These are phyloP conservation scores for Sarotherodon lohbergeri DNA, from an alignment of 2,113 vertebrate genomes.

Conservation along the genomic window DNA sequence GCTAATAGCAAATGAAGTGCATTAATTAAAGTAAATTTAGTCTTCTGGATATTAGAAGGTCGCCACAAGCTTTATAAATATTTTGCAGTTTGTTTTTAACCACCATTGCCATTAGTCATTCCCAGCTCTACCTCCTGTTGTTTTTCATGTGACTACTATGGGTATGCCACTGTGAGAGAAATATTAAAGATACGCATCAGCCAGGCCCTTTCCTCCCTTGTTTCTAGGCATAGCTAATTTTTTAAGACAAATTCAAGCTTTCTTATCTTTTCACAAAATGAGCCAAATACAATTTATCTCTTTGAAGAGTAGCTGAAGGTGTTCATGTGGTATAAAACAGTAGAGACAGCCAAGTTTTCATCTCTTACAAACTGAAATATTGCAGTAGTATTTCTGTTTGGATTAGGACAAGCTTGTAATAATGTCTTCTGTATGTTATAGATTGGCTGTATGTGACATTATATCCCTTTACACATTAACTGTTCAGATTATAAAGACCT, in stretches of 20 bases:
- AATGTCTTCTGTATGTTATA: not conserved
- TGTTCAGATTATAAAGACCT: not conserved
- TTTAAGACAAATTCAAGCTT: constrained; percentile 21
- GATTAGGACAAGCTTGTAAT: not conserved
- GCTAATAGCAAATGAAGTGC: not conserved
- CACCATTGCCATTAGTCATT: not conserved
- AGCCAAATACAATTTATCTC: not conserved
- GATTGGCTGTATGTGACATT: not conserved
- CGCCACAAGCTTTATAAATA: not conserved
- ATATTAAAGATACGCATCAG: constrained; percentile 24
- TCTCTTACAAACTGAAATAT: not conserved
- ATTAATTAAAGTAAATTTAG: constrained; percentile 13
- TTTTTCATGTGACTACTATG: constrained; percentile 14
- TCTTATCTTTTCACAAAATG: constrained; percentile 20
- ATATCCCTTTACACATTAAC: not conserved
- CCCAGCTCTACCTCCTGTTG: not conserved
- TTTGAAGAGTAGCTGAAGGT: not conserved
- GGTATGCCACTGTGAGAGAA: not conserved
- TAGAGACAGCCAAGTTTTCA: not conserved
- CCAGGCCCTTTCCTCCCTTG: not conserved
- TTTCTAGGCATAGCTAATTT: constrained; percentile 19
- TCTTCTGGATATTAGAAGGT: not conserved
- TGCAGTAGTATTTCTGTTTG: not conserved
- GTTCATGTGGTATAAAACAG: not conserved
- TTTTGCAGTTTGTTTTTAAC: constrained; percentile 16